These are phyloP conservation scores for Isoperla grammatica DNA, from an alignment of 2,888 invertebrate genomes.

Conservation along the genomic window DNA sequence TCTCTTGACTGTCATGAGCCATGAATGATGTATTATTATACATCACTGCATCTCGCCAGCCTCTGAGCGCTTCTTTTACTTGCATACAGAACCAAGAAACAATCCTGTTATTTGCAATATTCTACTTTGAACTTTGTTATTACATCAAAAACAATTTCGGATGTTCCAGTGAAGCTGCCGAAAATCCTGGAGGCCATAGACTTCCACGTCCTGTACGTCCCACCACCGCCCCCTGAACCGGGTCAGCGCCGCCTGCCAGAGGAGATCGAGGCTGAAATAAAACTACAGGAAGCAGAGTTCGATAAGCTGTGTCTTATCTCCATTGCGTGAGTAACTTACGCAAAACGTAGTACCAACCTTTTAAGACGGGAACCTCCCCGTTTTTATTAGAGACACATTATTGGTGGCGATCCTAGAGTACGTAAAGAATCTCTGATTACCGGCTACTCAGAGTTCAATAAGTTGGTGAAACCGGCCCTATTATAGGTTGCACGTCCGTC, in stretches of 20 bases:
- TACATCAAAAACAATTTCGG: background rate
- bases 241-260: constrained; percentile 67
- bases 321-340: constrained; percentile 55
- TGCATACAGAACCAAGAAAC: background rate
- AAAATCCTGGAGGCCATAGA: constrained; percentile 53
- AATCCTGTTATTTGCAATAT: background rate
- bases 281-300: constrained; percentile 64
- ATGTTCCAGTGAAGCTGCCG: constrained; percentile 51
- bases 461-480: no score
- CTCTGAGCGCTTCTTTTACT: background rate
- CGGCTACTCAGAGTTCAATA: no score
- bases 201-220: constrained; percentile 62
- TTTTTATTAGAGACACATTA: no score
- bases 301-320: constrained; percentile 65
- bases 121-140: background rate
- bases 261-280: constrained; percentile 74
- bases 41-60: no score
- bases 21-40: no score
- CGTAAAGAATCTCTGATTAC: no score
- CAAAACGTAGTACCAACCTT: no score
- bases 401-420: no score
- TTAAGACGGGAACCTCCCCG: no score
- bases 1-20: no score
- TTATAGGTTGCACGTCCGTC: no score
- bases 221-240: constrained; percentile 59